Evolutionary conservation across 1,140 invertebrate genomes (phyloP).

Genomic region (Cyphomyrmex costatus): DNA sequence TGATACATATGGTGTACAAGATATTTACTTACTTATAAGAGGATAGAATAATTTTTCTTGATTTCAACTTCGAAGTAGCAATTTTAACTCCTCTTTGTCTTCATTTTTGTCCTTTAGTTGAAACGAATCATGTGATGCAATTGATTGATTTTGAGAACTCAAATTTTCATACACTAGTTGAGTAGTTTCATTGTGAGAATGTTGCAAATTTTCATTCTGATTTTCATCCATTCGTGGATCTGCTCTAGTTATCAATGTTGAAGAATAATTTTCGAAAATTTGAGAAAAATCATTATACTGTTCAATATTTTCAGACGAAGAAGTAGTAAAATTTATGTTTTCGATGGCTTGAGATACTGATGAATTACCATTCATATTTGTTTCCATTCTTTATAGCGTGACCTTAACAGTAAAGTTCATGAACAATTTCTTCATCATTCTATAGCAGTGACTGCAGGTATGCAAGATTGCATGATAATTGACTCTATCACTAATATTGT

Average conservation of each 20-base stretch:
- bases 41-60: slow-evolving; percentile 17
- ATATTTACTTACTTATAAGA: slow-evolving; percentile 26
- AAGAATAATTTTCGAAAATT: slow-evolving; percentile 22
- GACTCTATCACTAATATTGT: too few species aligned
- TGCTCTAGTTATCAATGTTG: not conserved
- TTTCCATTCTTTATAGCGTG: not conserved
- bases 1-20: too few species aligned
- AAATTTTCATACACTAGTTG: not conserved
- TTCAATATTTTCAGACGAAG: not conserved
- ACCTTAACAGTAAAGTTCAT: not conserved
- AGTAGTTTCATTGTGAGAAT: slow-evolving; percentile 4
- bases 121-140: not conserved
- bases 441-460: too few species aligned
- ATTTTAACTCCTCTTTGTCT: slow-evolving; percentile 16
- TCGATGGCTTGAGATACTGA: not conserved
- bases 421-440: not conserved
- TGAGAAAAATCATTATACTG: slow-evolving; percentile 9
- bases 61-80: slow-evolving; percentile 28
- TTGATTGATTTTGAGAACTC: not conserved
- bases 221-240: not conserved
- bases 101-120: slow-evolving; percentile 2
- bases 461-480: too few species aligned
- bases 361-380: not conserved
- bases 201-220: slow-evolving; percentile 7
- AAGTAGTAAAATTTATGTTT: slow-evolving; percentile 8